Evolutionary conservation across 2,113 vertebrate genomes (phyloP), one percentile per base, ranked within the genome.

Genomic region (Vicugna pacos): DNA sequence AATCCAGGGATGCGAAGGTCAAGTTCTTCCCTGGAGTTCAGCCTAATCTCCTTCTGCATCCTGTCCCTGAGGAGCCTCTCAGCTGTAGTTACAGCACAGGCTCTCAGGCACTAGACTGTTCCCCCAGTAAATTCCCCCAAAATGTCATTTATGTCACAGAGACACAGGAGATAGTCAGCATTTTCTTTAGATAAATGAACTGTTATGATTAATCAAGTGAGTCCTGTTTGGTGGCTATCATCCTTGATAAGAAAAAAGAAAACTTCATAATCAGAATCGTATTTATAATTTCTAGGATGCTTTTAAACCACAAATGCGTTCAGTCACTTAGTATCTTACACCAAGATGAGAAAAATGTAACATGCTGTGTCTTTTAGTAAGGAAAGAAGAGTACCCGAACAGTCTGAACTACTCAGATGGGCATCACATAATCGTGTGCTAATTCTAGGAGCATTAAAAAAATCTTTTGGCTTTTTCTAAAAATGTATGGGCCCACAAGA

Each of bases 281-380:
- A 89, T 35, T 83, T 91, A n/a, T 65, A 76, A 76, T 38, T 90
- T 93, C 50, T 82, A 88, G 35, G 24, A 85, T 60, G 38, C 35
- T 89, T 62, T 50, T 62, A 96, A 84, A 81, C 19, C 22, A 87
- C 30, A 75, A 89, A 82, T n/a, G 75, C 1, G 81, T 94, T 60
- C 69, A 87, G 58, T 42, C 0, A 76, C 46, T 90, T 72, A 46
- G 13, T 42, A 81, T 77, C 48, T 84, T 90, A 48, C n/a, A 82
- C 28, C 79, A 65, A 89, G 30, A 93, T 89, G 9, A 93, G 80
- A 54, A 96, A 96, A 79, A 81, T 56, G 15, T 17, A 93, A 81
- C 24, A 77, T 46, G 11, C 32, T 89, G 20, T 75, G 54, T 64
- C 16, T 67, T 89, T 91, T 65, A 84, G 46, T 73, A 48, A 67